Base-by-base conservation (phyloP, 2,113 vertebrate genomes). In the Balaeniceps rex region DNA sequence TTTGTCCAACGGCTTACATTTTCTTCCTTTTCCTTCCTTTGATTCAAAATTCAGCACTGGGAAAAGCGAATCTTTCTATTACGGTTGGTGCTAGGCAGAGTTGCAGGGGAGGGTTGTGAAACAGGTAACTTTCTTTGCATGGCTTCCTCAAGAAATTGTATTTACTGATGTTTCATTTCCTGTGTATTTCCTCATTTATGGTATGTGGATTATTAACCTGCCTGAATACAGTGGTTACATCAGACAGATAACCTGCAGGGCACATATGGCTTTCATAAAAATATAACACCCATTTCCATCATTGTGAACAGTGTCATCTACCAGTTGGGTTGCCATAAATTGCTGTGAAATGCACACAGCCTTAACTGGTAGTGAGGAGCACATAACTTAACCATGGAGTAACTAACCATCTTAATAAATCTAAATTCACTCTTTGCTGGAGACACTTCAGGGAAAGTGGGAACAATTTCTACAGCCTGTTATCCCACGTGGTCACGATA, bases 81-180 rank as follows among this genome's bases (percentile, higher is more conserved):
- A 19, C 2, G 4, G 29, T 21, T 76, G 74, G 42, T 75, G 60
- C 75, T 88, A 46, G 57, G 75, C 60, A 79, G 78, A 60, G 44
- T 60, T 55, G 47, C 63, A 65, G 28, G 84, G 44, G 47, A 78
- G 38, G 52, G 5, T 7, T 83, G 52, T 69, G 92, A 58, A 85
- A 36, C 14, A 23, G n/a, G 71, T 58, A 74, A 66, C 90, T 95
- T 78, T 40, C 42, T 81, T 85, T 92, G 85, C 95, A 29, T 49
- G 40, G n/a, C 68, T 96, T 95, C 88, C 90, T 96, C 82, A 23
- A 86, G 68, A 90, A 88, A 77, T 51, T 63, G 52, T 87, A 19
- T 95, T 86, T 86, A 74, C 42, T 79, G 71, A 85, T 77, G 79
- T 92, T 93, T 95, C 76, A 55, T 93, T 97, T 96, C 90, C 88